phyloP scores from a whole-genome alignment of 1,140 invertebrate species.

The Neelides sp. region DNA sequence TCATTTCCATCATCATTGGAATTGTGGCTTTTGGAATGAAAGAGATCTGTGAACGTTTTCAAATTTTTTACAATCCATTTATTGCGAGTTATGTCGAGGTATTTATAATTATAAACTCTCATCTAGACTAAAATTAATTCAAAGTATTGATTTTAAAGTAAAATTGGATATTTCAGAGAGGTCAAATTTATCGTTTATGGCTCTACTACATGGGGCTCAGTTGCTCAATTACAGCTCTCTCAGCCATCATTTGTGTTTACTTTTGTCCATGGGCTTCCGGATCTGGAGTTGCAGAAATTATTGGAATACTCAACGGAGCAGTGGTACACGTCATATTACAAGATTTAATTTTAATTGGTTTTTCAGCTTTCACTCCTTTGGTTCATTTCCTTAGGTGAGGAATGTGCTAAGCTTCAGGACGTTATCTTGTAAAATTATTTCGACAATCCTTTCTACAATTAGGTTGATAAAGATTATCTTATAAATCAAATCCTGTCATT shows the following conservation, averaged over 20 bases:
- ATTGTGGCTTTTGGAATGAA: conserved; percentile 23
- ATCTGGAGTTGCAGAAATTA: conserved; percentile 39
- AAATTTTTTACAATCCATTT: conserved; percentile 27
- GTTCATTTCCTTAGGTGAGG: conserved; percentile 29
- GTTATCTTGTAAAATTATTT: conserved; percentile 38
- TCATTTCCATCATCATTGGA: conserved; percentile 21
- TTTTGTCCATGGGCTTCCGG: conserved; percentile 38
- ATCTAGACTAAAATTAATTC: background rate
- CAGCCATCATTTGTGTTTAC: conserved; percentile 33
- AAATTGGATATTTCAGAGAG: conserved; percentile 10
- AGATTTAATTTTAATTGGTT: background rate
- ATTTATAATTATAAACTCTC: conserved; percentile 3
- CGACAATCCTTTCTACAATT: conserved; percentile 37
- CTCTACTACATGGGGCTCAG: conserved; percentile 21
- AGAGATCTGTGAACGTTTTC: conserved; percentile 22
- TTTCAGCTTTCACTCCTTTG: background rate
- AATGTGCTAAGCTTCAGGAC: conserved; percentile 36
- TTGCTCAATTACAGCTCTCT: conserved; percentile 12
- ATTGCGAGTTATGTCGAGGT: conserved; percentile 19
- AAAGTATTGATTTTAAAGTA: background rate
- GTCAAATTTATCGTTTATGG: conserved; percentile 11
- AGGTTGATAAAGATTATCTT: too few relatives aligned
- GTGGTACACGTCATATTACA: conserved; percentile 35
- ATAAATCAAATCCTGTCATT: too few relatives aligned
- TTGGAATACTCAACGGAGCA: conserved; percentile 39